phyloP scores from a whole-genome alignment of 2,113 vertebrate genomes.

The Phasianus colchicus region DNA sequence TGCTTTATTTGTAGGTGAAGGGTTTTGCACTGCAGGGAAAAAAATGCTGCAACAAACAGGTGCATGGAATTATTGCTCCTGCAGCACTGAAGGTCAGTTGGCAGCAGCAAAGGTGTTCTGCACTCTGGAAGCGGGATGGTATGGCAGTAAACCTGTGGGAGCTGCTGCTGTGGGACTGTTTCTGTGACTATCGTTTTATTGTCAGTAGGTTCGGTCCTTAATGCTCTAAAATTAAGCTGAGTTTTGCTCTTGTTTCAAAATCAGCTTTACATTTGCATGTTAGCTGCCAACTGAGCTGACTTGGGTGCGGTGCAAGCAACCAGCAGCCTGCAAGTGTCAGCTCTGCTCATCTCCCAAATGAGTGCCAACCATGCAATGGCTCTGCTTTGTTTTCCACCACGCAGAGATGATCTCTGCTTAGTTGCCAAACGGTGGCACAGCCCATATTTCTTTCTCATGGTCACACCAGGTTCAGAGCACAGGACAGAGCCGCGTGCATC shows the following conservation, averaged over 20 bases:
- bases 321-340: not conserved
- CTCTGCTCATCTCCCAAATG: not conserved
- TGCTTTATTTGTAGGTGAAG: not conserved
- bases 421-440: not conserved
- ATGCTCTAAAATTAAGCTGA: not conserved
- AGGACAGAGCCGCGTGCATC: not conserved
- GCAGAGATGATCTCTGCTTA: not conserved
- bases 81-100: not conserved
- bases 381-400: not conserved
- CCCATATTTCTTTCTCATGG: not conserved
- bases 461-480: not conserved
- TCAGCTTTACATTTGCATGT: not conserved
- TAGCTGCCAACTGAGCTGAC: not conserved
- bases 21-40: not conserved
- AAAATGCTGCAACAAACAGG: too few species aligned
- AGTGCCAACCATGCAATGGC: accelerated
- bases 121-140: accelerated
- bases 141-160: not conserved
- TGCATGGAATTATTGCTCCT: not conserved
- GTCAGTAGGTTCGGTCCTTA: not conserved
- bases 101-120: not conserved
- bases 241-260: not conserved
- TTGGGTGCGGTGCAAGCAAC: accelerated
- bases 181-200: accelerated
- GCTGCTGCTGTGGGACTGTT: accelerated